phyloP scores from a whole-genome alignment of 2,113 vertebrate species.

The Spea bombifrons region DNA sequence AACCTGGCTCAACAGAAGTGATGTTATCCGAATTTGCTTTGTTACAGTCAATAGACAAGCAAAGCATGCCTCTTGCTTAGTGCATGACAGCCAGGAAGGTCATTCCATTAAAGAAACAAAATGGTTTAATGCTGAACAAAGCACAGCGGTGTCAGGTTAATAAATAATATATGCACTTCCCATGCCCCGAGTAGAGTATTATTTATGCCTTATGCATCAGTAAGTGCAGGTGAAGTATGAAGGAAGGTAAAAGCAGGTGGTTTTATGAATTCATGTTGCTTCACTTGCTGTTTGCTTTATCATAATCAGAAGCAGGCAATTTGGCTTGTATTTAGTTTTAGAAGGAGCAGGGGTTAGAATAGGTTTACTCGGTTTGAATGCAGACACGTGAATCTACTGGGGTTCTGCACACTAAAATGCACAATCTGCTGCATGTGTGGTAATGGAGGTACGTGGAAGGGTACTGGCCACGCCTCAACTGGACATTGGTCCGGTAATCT shows the following conservation, averaged over 20 bases:
- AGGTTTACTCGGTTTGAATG: too few species aligned
- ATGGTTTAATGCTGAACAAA: constrained; percentile 34
- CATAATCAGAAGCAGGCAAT: neutral
- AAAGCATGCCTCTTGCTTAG: constrained; percentile 25
- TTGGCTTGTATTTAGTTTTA: too few species aligned
- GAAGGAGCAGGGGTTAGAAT: too few species aligned
- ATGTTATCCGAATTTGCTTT: neutral
- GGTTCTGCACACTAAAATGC: too few species aligned
- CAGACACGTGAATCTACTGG: too few species aligned
- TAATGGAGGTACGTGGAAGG: too few species aligned
- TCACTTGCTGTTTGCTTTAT: neutral
- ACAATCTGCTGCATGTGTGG: too few species aligned
- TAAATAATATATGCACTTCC: constrained; percentile 34
- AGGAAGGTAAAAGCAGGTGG: neutral
- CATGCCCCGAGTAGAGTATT: constrained; percentile 13
- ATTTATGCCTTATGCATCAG: constrained; percentile 11
- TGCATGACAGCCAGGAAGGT: constrained; percentile 40
- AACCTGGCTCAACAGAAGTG: constrained; percentile 29
- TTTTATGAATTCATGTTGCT: neutral
- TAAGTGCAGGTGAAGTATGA: constrained; percentile 2
- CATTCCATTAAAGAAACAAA: constrained; percentile 42
- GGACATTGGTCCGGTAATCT: too few species aligned
- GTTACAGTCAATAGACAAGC: constrained; percentile 34
- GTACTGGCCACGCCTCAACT: too few species aligned
- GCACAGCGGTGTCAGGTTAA: constrained; percentile 28